A percentile compares a stretch with the other conserved stretches of the same genome.
These are phyloP conservation scores for Epizoanthus ramosus DNA, from an alignment of 92 coral and sea anemone species.

Conservation along the genomic window DNA sequence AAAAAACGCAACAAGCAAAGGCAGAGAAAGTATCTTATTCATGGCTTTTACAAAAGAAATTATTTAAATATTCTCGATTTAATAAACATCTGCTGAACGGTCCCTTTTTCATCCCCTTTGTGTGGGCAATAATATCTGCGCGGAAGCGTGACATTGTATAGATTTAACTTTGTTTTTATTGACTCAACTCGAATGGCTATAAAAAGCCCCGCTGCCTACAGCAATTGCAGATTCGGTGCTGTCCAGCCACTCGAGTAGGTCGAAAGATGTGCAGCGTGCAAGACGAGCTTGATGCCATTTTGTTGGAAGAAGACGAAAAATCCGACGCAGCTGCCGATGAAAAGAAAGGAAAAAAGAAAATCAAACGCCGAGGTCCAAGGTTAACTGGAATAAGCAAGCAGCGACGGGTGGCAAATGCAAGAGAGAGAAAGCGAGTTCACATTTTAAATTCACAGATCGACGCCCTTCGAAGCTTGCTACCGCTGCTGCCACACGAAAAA, in stretches of 20 bases:
- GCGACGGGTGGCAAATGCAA: constrained; percentile 84
- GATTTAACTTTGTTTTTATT: constrained; percentile 40
- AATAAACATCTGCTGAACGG: constrained; percentile 47
- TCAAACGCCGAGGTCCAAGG: constrained; percentile 82
- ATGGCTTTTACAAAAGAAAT: constrained; percentile 24
- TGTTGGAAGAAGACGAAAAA: constrained; percentile 40
- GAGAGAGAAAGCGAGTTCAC: constrained; percentile 88
- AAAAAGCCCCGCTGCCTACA: constrained; percentile 49
- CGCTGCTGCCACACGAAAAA: constrained; percentile 80
- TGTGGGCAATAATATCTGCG: constrained; percentile 44
- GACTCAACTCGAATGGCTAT: constrained; percentile 40
- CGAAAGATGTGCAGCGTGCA: constrained; percentile 42
- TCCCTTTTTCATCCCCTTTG: constrained; percentile 37
- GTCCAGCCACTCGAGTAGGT: constrained; percentile 11
- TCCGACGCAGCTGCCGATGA: constrained; percentile 38
- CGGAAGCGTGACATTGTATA: constrained; percentile 45
- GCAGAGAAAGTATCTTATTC: constrained; percentile 31
- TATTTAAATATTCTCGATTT: constrained; percentile 37
- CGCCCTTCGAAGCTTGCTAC: constrained; percentile 67
- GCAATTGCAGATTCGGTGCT: constrained; percentile 30
- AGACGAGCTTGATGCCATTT: constrained; percentile 38
- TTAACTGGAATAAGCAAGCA: constrained; percentile 89
- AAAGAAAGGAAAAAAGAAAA: constrained; percentile 67
- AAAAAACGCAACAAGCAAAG: constrained; percentile 28
- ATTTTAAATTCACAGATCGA: constrained; percentile 80